These are phyloP conservation scores for Clanis bilineata DNA, from an alignment of 2,888 invertebrate species.

Conservation along the genomic window DNA sequence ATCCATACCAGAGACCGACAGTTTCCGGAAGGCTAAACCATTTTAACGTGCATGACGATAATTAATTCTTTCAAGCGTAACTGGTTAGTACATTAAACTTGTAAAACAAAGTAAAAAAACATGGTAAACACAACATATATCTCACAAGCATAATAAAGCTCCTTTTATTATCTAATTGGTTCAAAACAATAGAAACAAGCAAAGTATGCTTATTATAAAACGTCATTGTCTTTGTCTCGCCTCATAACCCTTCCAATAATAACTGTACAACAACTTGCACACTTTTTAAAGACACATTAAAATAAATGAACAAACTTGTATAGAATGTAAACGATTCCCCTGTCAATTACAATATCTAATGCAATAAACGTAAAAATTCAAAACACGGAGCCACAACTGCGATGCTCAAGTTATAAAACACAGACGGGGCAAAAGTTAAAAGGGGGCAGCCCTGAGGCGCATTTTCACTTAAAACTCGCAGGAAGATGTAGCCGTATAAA, in stretches of 20 bases:
- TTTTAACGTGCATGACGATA: too few species aligned
- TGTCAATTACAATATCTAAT: conserved; percentile 30
- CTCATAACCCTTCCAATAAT: conserved; percentile 2
- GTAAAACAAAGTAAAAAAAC: too few species aligned
- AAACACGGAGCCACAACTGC: conserved; percentile 37
- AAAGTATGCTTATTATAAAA: background rate
- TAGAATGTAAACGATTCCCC: conserved; percentile 22
- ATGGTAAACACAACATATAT: too few species aligned
- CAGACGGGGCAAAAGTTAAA: conserved; percentile 49
- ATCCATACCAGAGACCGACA: too few species aligned
- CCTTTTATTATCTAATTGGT: background rate
- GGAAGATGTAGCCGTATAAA: conserved; percentile 52
- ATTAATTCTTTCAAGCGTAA: too few species aligned
- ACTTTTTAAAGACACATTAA: conserved; percentile 24
- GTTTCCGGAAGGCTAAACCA: too few species aligned
- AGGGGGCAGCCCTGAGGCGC: conserved; percentile 48
- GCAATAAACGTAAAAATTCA: conserved; percentile 29
- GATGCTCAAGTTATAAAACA: conserved; percentile 44
- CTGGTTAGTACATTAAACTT: too few species aligned
- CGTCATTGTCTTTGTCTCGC: background rate
- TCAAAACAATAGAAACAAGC: background rate
- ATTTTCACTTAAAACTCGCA: conserved; percentile 64
- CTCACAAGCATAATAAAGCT: too few species aligned
- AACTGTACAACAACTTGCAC: conserved; percentile 14
- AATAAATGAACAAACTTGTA: conserved; percentile 17